Percentiles rank a stretch among this genome's conserved stretches.
Evolutionary conservation across 1,140 invertebrate species (phyloP).

Genomic region (Neomicropteryx cornuta): DNA sequence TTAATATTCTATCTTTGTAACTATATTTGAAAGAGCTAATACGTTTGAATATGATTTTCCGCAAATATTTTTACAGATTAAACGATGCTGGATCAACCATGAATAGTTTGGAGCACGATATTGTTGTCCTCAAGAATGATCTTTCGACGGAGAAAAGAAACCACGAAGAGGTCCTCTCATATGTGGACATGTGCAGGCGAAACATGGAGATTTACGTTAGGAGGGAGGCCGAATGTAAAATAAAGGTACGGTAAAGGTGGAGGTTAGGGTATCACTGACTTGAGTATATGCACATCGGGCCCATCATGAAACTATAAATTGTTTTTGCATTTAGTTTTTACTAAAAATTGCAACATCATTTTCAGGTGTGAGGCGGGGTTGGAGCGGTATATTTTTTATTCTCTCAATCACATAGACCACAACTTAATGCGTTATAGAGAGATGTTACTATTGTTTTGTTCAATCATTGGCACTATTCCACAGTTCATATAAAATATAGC

Average conservation of each 20-base stretch:
- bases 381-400: no score
- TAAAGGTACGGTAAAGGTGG: constrained; percentile 12
- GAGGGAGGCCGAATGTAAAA: constrained; percentile 12
- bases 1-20: no score
- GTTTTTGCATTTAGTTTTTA: constrained; percentile 11
- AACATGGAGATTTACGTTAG: constrained; percentile 12
- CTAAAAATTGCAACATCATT: constrained; percentile 19
- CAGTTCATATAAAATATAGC: no score
- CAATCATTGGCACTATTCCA: no score
- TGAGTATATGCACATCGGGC: no score
- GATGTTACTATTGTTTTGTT: no score
- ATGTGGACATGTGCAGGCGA: constrained; percentile 9
- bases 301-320: constrained; percentile 1
- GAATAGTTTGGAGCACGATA: constrained; percentile 19
- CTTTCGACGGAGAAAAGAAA: constrained; percentile 9
- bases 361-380: constrained; percentile 18
- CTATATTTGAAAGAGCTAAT: no score
- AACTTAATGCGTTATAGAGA: no score
- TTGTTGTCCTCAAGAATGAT: constrained; percentile 13
- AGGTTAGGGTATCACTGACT: no score
- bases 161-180: constrained; percentile 10
- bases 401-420: no score
- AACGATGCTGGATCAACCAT: constrained; percentile 18
- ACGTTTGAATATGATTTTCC: constrained; percentile 17
- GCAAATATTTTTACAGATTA: constrained; percentile 17